A percentile compares a stretch with the other conserved stretches of the same genome.
Evolutionary conservation across 2,888 invertebrate genomes (phyloP).

Genomic region (Spodoptera picta): DNA sequence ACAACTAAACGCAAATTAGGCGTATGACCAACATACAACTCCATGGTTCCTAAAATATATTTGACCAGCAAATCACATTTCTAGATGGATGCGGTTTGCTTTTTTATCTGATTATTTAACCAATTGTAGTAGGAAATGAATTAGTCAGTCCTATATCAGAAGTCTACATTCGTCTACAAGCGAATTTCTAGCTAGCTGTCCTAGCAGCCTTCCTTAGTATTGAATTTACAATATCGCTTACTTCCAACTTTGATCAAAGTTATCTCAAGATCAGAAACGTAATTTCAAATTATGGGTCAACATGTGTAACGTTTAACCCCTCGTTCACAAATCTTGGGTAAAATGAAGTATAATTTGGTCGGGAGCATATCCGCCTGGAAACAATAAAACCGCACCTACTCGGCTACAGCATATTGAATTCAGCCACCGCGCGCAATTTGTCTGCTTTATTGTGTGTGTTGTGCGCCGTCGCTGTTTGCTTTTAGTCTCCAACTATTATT

Average conservation of each 20-base stretch:
- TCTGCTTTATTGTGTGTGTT: constrained; percentile 81
- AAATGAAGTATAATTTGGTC: constrained; percentile 59
- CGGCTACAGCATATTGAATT: constrained; percentile 74
- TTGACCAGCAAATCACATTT: constrained; percentile 10
- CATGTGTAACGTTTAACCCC: constrained; percentile 9
- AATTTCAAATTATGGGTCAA: constrained; percentile 12
- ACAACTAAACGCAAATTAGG: constrained; percentile 70
- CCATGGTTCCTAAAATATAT: constrained; percentile 24
- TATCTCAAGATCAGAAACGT: constrained; percentile 13
- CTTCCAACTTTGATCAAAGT: constrained; percentile 14
- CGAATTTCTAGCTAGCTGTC: too few relatives aligned
- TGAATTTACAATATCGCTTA: constrained; percentile 17
- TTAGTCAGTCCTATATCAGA: too few relatives aligned
- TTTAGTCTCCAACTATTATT: constrained; percentile 62
- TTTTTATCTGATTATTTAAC: background rate
- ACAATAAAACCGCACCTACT: constrained; percentile 79
- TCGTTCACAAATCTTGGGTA: constrained; percentile 44
- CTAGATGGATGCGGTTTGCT: background rate
- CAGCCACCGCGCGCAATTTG: constrained; percentile 76
- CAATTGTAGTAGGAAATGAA: too few relatives aligned
- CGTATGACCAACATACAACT: constrained; percentile 56
- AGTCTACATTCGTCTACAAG: too few relatives aligned
- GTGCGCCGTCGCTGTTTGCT: constrained; percentile 66
- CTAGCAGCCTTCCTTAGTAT: constrained; percentile 4
- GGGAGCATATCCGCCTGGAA: constrained; percentile 74